A percentile compares a stretch with the other conserved stretches of the same genome.
These are phyloP conservation scores for Lithophane socia DNA, from an alignment of 2,888 invertebrate species.

Conservation along the genomic window DNA sequence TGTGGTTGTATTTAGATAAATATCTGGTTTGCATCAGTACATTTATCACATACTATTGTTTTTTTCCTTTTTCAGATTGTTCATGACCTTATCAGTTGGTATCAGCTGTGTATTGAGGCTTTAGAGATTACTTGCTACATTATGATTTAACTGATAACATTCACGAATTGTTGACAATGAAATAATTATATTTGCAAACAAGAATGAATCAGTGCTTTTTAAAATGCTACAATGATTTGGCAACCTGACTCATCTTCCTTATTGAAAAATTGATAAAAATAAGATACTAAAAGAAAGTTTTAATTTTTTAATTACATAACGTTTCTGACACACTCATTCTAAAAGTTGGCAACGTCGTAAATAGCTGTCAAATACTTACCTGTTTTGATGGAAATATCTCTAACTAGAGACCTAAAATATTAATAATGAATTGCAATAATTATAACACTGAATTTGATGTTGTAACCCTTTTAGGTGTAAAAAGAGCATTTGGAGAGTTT, in stretches of 20 bases:
- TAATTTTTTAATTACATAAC: constrained; percentile 41
- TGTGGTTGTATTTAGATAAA: not conserved
- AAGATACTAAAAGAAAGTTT: not conserved
- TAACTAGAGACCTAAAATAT: no score
- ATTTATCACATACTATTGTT: not conserved
- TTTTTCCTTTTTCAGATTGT: not conserved
- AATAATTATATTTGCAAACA: constrained; percentile 16
- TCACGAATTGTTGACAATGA: not conserved
- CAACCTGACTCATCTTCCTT: not conserved
- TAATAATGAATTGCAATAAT: no score
- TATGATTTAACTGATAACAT: constrained; percentile 36
- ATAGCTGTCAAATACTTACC: no score
- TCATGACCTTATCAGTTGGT: constrained; percentile 24
- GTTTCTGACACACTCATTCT: not conserved
- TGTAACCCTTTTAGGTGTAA: no score
- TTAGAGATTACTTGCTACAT: constrained; percentile 4
- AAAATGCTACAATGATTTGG: not conserved
- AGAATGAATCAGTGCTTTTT: constrained; percentile 13
- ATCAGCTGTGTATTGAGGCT: not conserved
- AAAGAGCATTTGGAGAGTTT: no score
- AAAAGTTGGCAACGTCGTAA: no score
- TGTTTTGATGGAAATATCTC: no score
- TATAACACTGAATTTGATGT: no score
- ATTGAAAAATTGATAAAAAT: not conserved
- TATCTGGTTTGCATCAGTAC: not conserved